Evolutionary conservation across 2,797 vertebrate species (phyloP).

Genomic region (Gobio occitaniae): DNA sequence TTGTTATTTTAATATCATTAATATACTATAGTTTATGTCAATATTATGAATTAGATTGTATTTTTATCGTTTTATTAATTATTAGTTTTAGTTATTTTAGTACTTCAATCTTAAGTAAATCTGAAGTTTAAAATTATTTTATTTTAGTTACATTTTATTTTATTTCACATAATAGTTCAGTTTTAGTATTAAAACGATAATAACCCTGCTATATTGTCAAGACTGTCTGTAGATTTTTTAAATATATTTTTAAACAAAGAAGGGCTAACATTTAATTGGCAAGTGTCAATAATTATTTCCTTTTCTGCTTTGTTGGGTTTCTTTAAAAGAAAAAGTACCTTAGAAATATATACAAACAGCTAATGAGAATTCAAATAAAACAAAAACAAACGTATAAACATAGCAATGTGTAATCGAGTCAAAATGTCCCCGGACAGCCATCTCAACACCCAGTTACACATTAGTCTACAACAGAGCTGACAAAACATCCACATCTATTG

Average conservation of each 20-base stretch:
- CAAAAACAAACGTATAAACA: background rate
- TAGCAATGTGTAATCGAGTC: background rate
- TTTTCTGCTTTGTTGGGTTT: background rate
- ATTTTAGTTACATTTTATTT: background rate
- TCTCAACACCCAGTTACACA: conserved; percentile 8
- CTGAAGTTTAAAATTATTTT: background rate
- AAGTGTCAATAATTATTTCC: background rate
- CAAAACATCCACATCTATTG: conserved; percentile 36
- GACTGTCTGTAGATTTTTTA: background rate
- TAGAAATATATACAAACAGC: background rate
- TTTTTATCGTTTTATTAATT: background rate
- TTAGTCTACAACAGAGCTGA: conserved; percentile 6
- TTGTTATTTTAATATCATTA: background rate
- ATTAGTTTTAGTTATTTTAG: background rate
- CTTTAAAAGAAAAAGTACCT: background rate
- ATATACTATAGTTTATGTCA: background rate
- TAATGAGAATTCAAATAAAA: background rate
- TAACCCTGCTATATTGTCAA: background rate
- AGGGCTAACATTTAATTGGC: background rate
- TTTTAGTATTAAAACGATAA: background rate
- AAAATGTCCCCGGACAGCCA: conserved; percentile 15
- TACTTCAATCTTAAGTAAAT: background rate
- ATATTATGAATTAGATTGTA: background rate
- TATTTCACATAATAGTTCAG: background rate
- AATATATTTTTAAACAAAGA: background rate